phyloP scores from a whole-genome alignment of 2,888 invertebrate species.

The Lymantria monacha region DNA sequence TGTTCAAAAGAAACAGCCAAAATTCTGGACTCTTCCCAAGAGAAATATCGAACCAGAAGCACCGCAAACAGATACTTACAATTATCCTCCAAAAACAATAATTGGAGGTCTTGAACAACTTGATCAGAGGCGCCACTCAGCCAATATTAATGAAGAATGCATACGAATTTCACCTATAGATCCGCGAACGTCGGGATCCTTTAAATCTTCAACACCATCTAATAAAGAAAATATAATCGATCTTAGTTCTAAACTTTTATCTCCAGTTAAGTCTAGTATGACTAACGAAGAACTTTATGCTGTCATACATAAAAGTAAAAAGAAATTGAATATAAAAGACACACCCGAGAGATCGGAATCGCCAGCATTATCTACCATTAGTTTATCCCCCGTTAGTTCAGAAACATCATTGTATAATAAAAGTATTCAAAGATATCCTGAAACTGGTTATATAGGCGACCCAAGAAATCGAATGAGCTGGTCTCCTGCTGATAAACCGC shows the following conservation, averaged over 20 bases:
- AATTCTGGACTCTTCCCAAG: constrained; percentile 84
- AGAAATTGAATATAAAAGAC: constrained; percentile 86
- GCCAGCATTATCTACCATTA: constrained; percentile 67
- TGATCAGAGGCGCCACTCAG: constrained; percentile 26
- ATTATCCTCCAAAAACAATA: constrained; percentile 41
- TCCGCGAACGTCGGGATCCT: constrained; percentile 82
- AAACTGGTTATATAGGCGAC: constrained; percentile 84
- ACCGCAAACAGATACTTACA: constrained; percentile 38
- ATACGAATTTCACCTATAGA: constrained; percentile 86
- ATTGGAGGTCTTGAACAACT: constrained; percentile 31
- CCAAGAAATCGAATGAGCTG: constrained; percentile 84
- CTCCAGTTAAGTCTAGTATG: constrained; percentile 88
- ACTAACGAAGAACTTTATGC: constrained; percentile 90
- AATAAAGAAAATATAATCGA: constrained; percentile 75
- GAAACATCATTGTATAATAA: constrained; percentile 70
- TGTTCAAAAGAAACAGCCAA: constrained; percentile 58
- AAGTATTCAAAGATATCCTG: constrained; percentile 76
- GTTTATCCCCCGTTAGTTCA: constrained; percentile 77
- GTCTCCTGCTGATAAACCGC: constrained; percentile 80
- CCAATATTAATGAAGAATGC: constrained; percentile 57
- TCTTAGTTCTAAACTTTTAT: constrained; percentile 77
- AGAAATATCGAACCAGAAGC: constrained; percentile 44
- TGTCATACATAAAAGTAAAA: constrained; percentile 89
- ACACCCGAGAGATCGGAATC: constrained; percentile 74
- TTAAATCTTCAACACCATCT: constrained; percentile 87